Conservation (phyloP, 2,888 invertebrate genomes). For the Drosophila mulleri region DNA sequence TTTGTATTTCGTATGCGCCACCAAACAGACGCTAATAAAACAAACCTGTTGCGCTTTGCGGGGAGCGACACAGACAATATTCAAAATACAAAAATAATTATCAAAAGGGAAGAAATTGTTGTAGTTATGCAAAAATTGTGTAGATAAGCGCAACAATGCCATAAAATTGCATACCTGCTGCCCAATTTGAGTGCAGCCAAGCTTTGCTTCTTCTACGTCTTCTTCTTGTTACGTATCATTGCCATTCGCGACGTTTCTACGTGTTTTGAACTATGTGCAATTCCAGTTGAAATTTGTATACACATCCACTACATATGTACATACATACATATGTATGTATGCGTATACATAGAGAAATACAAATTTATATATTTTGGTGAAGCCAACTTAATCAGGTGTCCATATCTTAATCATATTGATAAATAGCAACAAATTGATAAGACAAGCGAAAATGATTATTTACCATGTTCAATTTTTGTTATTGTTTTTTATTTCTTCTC, state of each 20-base stretch:
- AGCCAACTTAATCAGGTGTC: conserved; percentile 38
- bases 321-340: background rate
- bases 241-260: conserved; percentile 15
- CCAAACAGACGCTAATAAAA: conserved; percentile 50
- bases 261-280: background rate
- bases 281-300: conserved; percentile 3
- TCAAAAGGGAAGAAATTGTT: conserved; percentile 9
- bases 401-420: conserved; percentile 49
- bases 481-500: conserved; percentile 5
- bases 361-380: background rate
- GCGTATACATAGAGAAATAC: background rate
- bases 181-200: conserved; percentile 19
- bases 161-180: conserved; percentile 12
- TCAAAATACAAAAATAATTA: conserved; percentile 10
- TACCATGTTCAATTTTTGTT: conserved; percentile 17
- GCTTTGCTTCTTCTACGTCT: background rate
- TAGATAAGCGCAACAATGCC: conserved; percentile 19
- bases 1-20: conserved; percentile 53
- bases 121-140: conserved; percentile 35
- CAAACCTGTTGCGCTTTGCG: conserved; percentile 48
- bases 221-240: conserved; percentile 10
- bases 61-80: conserved; percentile 14
- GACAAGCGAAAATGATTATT: conserved; percentile 39
- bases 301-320: background rate
- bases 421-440: conserved; percentile 44